Percentiles rank a stretch among this genome's conserved stretches.
Conservation (phyloP, 2,113 vertebrate species). For the Peromyscus leucopus region DNA sequence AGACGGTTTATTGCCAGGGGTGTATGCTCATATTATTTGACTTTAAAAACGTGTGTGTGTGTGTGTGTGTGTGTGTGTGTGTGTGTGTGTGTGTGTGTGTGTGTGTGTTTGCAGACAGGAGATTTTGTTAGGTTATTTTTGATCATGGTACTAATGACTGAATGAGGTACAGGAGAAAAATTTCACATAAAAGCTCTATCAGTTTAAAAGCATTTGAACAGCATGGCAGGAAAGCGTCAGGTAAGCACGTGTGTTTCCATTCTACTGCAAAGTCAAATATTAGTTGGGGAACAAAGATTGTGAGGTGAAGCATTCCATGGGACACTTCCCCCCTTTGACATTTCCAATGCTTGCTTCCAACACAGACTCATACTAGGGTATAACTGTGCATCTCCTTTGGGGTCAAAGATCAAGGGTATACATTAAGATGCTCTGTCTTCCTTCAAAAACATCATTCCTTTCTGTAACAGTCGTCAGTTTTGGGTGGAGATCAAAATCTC, state of each 20-base stretch:
- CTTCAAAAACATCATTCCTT: slow-evolving; percentile 71
- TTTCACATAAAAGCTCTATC: slow-evolving; percentile 78
- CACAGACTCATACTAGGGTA: slow-evolving; percentile 80
- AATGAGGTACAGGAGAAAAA: slow-evolving; percentile 77
- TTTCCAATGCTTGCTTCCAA: slow-evolving; percentile 85
- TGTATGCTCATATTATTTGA: slow-evolving; percentile 81
- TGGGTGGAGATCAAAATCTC: slow-evolving; percentile 79
- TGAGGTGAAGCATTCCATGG: slow-evolving; percentile 83
- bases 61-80: slow-evolving; percentile 46
- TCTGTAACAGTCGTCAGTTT: slow-evolving; percentile 77
- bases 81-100: neutral
- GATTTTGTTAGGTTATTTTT: slow-evolving; percentile 80
- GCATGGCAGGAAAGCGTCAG: slow-evolving; percentile 55
- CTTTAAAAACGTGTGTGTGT: slow-evolving; percentile 71
- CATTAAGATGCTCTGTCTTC: slow-evolving; percentile 83
- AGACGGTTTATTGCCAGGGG: slow-evolving; percentile 85
- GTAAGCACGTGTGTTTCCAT: slow-evolving; percentile 68
- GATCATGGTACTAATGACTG: slow-evolving; percentile 79
- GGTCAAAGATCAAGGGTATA: slow-evolving; percentile 88
- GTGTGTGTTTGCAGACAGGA: slow-evolving; percentile 50
- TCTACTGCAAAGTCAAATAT: slow-evolving; percentile 71
- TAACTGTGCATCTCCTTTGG: slow-evolving; percentile 84
- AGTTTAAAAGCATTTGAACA: slow-evolving; percentile 80
- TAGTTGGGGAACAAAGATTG: slow-evolving; percentile 77
- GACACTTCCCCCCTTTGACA: slow-evolving; percentile 81